These are phyloP conservation scores for Mercenaria mercenaria DNA, from an alignment of 1,140 invertebrate genomes.

Conservation along the genomic window DNA sequence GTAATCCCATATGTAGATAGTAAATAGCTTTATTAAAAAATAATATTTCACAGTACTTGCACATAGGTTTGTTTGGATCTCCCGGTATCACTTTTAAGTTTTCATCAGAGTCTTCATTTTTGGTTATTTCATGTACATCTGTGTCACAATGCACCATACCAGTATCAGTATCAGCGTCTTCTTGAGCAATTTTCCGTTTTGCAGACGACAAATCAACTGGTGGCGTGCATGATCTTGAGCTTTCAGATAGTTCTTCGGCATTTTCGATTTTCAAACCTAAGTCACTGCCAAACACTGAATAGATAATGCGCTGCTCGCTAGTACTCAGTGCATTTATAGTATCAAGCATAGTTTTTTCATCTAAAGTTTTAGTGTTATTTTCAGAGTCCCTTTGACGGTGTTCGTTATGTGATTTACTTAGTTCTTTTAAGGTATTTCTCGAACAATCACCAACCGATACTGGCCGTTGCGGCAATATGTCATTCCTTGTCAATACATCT, in stretches of 20 bases:
- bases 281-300: constrained; percentile 57
- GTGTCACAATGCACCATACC: not conserved
- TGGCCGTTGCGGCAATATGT: constrained; percentile 26
- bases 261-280: constrained; percentile 5
- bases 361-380: not conserved
- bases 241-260: not conserved
- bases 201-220: not conserved
- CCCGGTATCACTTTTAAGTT: not conserved
- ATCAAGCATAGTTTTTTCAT: not conserved
- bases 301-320: constrained; percentile 61
- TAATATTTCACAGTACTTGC: constrained; percentile 94
- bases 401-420: not conserved
- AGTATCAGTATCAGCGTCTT: not conserved
- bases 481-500: not conserved
- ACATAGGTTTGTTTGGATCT: constrained; percentile 63
- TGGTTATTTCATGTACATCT: not conserved
- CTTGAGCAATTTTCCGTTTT: not conserved
- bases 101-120: not conserved
- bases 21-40: constrained; percentile 98
- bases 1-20: constrained; percentile 98
- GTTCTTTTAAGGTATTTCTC: not conserved
- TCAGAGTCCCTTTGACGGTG: not conserved
- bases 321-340: constrained; percentile 36
- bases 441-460: constrained; percentile 43
- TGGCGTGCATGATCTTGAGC: not conserved